Evolutionary conservation across 2,797 vertebrate genomes (phyloP).

Genomic region (Molossus molossus): DNA sequence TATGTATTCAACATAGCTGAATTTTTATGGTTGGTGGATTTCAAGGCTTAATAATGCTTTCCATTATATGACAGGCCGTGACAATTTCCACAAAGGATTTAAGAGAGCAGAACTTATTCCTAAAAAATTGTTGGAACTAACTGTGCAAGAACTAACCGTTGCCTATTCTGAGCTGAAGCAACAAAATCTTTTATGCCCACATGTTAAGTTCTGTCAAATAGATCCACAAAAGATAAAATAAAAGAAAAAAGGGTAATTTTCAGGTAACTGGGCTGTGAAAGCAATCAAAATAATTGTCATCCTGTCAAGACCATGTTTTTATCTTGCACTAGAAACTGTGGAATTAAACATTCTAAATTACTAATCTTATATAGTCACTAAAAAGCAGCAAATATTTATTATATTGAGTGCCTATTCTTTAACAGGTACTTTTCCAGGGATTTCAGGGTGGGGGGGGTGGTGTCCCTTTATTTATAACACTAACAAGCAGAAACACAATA

Average conservation of each 20-base stretch:
- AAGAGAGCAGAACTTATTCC: slow-evolving; percentile 26
- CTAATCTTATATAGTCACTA: background rate
- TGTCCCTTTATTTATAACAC: background rate
- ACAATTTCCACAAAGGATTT: slow-evolving; percentile 13
- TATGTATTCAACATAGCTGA: background rate
- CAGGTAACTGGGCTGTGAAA: background rate
- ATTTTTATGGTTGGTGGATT: slow-evolving; percentile 17
- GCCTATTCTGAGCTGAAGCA: background rate
- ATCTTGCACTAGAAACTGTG: background rate
- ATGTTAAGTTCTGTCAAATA: slow-evolving; percentile 31
- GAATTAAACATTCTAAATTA: slow-evolving; percentile 4
- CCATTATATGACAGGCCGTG: background rate
- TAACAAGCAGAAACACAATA: background rate
- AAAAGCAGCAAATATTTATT: background rate
- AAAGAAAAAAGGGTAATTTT: background rate
- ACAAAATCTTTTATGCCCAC: background rate
- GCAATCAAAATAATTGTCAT: slow-evolving; percentile 3
- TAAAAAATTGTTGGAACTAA: background rate
- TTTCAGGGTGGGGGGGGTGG: background rate
- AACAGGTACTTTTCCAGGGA: background rate
- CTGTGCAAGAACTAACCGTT: background rate
- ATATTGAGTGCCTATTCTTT: background rate
- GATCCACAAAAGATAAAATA: background rate
- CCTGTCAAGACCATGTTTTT: background rate
- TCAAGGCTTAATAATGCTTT: background rate